Evolutionary conservation across 2,888 invertebrate species (phyloP), one percentile per base, ranked within the genome.

Genomic region (Nesidiocoris tenuis): DNA sequence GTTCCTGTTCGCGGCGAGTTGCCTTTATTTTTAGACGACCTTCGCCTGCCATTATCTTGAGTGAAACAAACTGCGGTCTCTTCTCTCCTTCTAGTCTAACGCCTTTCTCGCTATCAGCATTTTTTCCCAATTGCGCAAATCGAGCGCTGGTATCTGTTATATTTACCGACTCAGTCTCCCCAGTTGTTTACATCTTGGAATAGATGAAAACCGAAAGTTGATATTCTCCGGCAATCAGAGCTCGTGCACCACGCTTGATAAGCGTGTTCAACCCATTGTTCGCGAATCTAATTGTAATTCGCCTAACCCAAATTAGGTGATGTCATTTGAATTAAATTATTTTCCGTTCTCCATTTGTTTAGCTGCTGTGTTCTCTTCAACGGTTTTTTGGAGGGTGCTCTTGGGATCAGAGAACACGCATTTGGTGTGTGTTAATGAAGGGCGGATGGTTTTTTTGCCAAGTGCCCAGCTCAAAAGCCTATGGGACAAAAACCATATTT

Each of bases 11-110:
- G 39, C 39, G 3, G 70, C 70, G 25, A 59, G 70, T 59, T 25
- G 25, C 39, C 17, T 19, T 59, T 70, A 70, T 70, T 57, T 70
- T 59, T 70, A 70, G 70, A 70, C 70, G 70, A 70, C 70, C 70
- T 70, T 70, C 70, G 54, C 59, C 70, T 24, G 70, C 70, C 59
- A 70, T 70, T 70, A 70, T 70, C 70, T 57, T 39, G 5, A 3
- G 39, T 39, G 12, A 39, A 39, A 39, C 39, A 3, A 39, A 39
- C 39, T 39, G 39, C 39, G 39, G 39, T 39, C 39, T 12, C 39
- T 7, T 39, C 39, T 39, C 39, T 39, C 39, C 12, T 12, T 39
- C 5, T 7, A 39, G 12, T 39, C 39, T 39, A 7, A 12, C 39
- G 3, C 39, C 39, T 39, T 39, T 39, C 39, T 39, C 3, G 39